Evolutionary conservation across 2,888 invertebrate genomes (phyloP).

Genomic region (Scaptomyza reducta): DNA sequence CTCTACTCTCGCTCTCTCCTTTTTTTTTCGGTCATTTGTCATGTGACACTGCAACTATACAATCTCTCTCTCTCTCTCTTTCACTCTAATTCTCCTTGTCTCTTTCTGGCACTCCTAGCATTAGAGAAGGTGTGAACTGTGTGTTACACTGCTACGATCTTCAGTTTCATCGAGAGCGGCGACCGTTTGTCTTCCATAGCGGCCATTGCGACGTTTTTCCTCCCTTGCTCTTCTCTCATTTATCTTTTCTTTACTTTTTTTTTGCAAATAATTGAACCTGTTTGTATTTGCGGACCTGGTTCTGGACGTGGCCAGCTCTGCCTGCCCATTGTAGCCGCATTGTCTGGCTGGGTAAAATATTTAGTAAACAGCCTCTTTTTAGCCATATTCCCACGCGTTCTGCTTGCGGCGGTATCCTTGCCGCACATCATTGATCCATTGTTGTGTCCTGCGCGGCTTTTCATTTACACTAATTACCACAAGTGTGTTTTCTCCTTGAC

Average conservation of each 20-base stretch:
- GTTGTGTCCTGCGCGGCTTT: slow-evolving; percentile 46
- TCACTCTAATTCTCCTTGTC: not conserved
- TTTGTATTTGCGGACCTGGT: slow-evolving; percentile 49
- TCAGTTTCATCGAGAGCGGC: slow-evolving; percentile 34
- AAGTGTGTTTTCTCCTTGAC: slow-evolving; percentile 61
- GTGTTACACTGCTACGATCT: slow-evolving; percentile 7
- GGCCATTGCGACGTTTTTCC: slow-evolving; percentile 49
- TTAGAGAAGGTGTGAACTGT: slow-evolving; percentile 61
- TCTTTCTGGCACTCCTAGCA: slow-evolving; percentile 14
- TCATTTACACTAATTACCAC: slow-evolving; percentile 69
- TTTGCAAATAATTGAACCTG: slow-evolving; percentile 75
- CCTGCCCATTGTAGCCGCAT: slow-evolving; percentile 54
- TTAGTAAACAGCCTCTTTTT: slow-evolving; percentile 65
- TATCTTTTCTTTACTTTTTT: slow-evolving; percentile 25
- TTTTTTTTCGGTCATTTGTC: slow-evolving; percentile 62
- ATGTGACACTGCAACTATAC: slow-evolving; percentile 73
- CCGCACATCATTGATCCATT: slow-evolving; percentile 53
- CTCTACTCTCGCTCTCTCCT: slow-evolving; percentile 12
- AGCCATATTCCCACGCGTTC: slow-evolving; percentile 61
- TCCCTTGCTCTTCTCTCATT: slow-evolving; percentile 11
- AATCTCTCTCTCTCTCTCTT: slow-evolving; percentile 5
- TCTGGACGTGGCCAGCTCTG: not conserved
- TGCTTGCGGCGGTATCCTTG: slow-evolving; percentile 58
- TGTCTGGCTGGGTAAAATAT: slow-evolving; percentile 69
- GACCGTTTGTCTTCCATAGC: slow-evolving; percentile 53